A percentile compares a stretch with the other conserved stretches of the same genome.
Evolutionary conservation across 2,113 vertebrate genomes (phyloP).

Genomic region (Phoxinus phoxinus): DNA sequence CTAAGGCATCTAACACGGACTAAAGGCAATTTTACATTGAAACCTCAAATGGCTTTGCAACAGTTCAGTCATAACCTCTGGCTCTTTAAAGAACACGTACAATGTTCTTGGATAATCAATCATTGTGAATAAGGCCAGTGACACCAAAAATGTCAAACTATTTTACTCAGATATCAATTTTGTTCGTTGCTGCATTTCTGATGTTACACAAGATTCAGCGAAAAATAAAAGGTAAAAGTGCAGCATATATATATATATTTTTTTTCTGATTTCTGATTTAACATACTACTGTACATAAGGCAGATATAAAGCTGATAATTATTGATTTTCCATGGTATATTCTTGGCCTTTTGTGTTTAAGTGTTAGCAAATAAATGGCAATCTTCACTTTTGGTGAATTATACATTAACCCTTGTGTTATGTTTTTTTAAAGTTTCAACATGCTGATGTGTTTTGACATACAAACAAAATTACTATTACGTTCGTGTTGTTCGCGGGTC

Average conservation of each 20-base stretch:
- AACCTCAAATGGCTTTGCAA: not conserved
- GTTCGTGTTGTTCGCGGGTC: no score
- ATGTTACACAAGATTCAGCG: not conserved
- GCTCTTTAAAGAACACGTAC: constrained; percentile 1
- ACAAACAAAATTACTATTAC: no score
- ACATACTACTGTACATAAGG: no score
- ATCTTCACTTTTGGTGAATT: not conserved
- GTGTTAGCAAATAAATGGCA: not conserved
- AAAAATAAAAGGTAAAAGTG: not conserved
- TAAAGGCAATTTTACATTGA: not conserved
- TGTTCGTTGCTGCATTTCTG: not conserved
- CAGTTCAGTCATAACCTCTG: constrained; percentile 9
- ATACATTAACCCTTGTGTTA: no score
- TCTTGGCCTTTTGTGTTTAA: not conserved
- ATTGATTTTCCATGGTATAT: not conserved
- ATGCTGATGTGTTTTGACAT: no score
- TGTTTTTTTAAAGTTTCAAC: no score
- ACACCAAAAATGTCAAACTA: constrained; percentile 16
- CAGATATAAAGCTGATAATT: no score
- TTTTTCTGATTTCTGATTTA: no score
- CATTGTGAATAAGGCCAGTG: not conserved
- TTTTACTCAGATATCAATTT: not conserved
- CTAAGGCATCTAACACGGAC: constrained; percentile 8
- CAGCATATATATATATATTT: not conserved
- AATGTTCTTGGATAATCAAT: not conserved